Evolutionary conservation across 2,888 invertebrate species (phyloP), one percentile per base, ranked within the genome.

Genomic region (Philereme transversata): DNA sequence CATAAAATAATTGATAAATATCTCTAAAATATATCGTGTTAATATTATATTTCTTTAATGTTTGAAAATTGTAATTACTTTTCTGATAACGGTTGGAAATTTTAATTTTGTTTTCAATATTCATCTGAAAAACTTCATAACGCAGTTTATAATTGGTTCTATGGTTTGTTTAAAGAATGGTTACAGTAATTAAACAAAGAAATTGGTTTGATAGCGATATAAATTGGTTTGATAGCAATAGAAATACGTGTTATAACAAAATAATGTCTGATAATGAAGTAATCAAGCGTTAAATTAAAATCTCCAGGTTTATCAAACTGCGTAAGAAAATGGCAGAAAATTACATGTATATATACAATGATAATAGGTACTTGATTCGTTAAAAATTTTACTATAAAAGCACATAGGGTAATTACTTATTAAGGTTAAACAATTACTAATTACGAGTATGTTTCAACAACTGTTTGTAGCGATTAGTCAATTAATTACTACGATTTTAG

Each of bases 211-310:
- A 83, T 84, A 85, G 76, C 77, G 77, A 73, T 76, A 69, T 65
- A 49, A 53, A 59, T 58, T 77, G 80, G 76, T 77, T 81, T 84
- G 85, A 83, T 84, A 84, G 77, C 77, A 76, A 72, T 77, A 69
- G 70, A 72, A 79, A 79, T 75, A 79, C 75, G 76, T 81, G 76
- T 81, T 81, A 81, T 77, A 82, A 78, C 80, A 78, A 78, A 82
- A 79, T 83, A 79, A 73, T 83, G 81, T 72, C 77, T 78, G 73
- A 72, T 83, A 84, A 84, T 86, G 74, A 82, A 85, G 79, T 83
- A 81, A 83, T 84, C 82, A 80, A 81, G 81, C 85, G 82, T 74
- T 75, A 85, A 85, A 86, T 86, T 84, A 86, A 84, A 84, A 78
- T 78, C 74, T 77, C 76, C 76, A 69, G 65, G 71, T 77, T 75